A percentile compares a stretch with the other conserved stretches of the same genome.
Evolutionary conservation across 2,113 vertebrate genomes (phyloP).

Genomic region (Machaerirhynchus nigripectus): DNA sequence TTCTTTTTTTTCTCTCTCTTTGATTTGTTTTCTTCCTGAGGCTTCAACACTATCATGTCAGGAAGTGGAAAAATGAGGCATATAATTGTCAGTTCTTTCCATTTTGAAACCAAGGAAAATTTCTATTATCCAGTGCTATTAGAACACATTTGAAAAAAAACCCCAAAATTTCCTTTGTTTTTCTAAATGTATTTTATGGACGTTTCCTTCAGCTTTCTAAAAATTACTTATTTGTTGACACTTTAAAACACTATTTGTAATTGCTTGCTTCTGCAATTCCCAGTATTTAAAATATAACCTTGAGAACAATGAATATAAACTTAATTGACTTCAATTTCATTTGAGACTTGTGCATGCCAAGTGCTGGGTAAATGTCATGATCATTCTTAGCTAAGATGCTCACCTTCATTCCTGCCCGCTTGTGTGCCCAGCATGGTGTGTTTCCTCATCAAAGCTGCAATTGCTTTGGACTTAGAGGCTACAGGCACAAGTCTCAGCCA

Average conservation of each 20-base stretch:
- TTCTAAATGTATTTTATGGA: neutral
- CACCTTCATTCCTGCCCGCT: neutral
- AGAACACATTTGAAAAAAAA: neutral
- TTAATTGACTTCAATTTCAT: neutral
- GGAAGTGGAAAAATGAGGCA: neutral
- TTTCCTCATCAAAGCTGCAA: neutral
- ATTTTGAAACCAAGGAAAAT: neutral
- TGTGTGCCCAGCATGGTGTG: neutral
- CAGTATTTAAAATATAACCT: neutral
- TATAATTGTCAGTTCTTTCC: neutral
- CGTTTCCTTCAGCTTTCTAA: neutral
- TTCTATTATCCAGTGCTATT: neutral
- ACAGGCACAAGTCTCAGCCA: neutral
- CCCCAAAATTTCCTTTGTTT: fast-evolving
- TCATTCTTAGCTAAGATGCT: neutral
- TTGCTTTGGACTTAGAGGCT: neutral
- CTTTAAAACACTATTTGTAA: neutral
- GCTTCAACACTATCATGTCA: neutral
- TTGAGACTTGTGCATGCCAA: neutral
- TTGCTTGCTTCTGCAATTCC: neutral
- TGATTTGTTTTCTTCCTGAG: neutral
- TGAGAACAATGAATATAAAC: neutral
- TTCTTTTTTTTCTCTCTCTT: neutral
- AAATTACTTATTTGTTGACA: neutral
- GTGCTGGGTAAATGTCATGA: neutral